Evolutionary conservation across 2,113 vertebrate species (phyloP), one percentile per base, ranked within the genome.

Genomic region (Orientallactaga bullata): DNA sequence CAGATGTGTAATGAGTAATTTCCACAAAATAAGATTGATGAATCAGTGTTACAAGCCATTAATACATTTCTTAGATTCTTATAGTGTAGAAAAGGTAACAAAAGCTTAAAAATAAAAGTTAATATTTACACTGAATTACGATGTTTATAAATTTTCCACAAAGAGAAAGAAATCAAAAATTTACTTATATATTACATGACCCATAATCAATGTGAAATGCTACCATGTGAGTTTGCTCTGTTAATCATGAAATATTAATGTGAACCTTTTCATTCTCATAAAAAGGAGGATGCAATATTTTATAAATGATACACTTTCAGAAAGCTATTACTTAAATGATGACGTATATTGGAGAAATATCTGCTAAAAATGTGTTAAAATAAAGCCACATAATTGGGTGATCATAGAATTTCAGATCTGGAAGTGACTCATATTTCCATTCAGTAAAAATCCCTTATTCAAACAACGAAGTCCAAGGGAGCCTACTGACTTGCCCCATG

Each of bases 381-480:
- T 6, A 85, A 18, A 21, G 0, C 11, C 47, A 30, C 28, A 68
- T 61, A 81, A 10, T 60, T 82, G 28, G 17, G 32, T 21, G 66
- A 65, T 42, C 60, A 82, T 28, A 85, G 17, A 85, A n/a, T 85
- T 20, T 78, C 65, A 68, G 28, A 32, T 35, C 23, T 72, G 4
- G 35, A 55, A 74, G 37, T 2, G n/a, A 66, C 0, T 66, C 42
- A 21, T 5, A 42, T 42, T 24, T 61, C 51, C 7, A 61, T 51
- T 3, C 24, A 47, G 15, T n/a, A 11, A 21, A 84, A 13, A 30
- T 13, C 3, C 8, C 8, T 58, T 42, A 30, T 81, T 60, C 72
- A 61, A 95, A 92, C 51, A 35, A 39, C 13, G 17, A 95, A 81
- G 30, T 61, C 37, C 47, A 81, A 51, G 39, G 23, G 79, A 79